These are phyloP conservation scores for Machaerirhynchus nigripectus DNA, from an alignment of 2,113 vertebrate genomes.

Conservation along the genomic window DNA sequence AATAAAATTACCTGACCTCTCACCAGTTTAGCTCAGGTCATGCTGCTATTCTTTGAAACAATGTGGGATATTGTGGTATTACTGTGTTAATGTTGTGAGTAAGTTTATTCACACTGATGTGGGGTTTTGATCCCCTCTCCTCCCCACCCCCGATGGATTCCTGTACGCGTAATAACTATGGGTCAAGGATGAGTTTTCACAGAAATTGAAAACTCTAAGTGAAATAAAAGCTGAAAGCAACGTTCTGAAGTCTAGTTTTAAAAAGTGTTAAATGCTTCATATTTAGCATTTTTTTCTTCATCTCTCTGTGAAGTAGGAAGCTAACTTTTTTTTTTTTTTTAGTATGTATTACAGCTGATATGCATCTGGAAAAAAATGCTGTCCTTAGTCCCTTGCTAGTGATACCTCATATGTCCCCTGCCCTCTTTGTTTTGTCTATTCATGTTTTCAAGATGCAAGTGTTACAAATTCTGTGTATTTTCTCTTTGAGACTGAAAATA, in stretches of 20 bases:
- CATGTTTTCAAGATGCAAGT: neutral
- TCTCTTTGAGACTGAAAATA: neutral
- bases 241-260: neutral
- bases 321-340: neutral
- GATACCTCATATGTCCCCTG: neutral
- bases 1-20: neutral
- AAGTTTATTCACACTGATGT: neutral
- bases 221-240: neutral
- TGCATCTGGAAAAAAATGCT: accelerated
- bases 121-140: neutral
- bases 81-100: neutral
- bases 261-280: neutral
- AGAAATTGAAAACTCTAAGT: neutral
- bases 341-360: neutral
- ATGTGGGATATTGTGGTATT: neutral
- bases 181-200: neutral
- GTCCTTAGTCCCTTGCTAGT: neutral
- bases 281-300: neutral
- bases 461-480: neutral
- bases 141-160: accelerated
- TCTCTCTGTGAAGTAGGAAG: neutral
- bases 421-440: neutral
- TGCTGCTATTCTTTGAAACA: neutral
- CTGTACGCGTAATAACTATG: neutral
- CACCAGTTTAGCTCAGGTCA: neutral